phyloP scores from a whole-genome alignment of 1,140 invertebrate genomes.

The Pogonomyrmex barbatus region DNA sequence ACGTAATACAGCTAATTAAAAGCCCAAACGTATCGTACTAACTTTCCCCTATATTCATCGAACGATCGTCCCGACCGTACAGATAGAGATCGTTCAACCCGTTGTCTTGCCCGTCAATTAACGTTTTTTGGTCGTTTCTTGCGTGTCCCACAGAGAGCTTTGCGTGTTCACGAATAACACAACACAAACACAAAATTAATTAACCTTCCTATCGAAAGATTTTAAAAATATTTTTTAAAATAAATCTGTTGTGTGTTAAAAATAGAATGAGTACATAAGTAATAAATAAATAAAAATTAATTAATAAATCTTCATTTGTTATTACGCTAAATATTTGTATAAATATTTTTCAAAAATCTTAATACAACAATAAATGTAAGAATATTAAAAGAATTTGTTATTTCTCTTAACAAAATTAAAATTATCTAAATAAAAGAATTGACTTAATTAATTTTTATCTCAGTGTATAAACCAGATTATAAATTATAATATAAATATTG shows the following conservation, averaged over 20 bases:
- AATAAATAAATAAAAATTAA: too few species aligned
- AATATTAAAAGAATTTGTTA: neutral
- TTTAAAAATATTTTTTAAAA: neutral
- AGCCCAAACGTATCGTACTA: slow-evolving; percentile 56
- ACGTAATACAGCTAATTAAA: slow-evolving; percentile 72
- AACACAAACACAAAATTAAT: neutral
- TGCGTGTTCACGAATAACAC: neutral
- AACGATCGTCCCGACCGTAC: slow-evolving; percentile 20
- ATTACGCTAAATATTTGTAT: too few species aligned
- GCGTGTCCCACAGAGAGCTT: neutral
- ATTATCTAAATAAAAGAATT: neutral
- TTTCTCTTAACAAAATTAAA: neutral
- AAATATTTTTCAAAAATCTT: neutral
- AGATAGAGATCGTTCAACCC: slow-evolving; percentile 45
- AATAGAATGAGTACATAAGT: too few species aligned
- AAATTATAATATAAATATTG: neutral
- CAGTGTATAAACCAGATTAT: neutral
- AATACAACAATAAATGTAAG: neutral
- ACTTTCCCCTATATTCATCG: slow-evolving; percentile 70
- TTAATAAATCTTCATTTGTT: too few species aligned
- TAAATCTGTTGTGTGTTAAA: too few species aligned
- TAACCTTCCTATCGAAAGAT: neutral
- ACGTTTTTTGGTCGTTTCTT: neutral
- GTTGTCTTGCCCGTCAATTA: slow-evolving; percentile 56
- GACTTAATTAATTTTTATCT: neutral